Conservation (phyloP, 2,888 invertebrate genomes). For the Mayetiola destructor region DNA sequence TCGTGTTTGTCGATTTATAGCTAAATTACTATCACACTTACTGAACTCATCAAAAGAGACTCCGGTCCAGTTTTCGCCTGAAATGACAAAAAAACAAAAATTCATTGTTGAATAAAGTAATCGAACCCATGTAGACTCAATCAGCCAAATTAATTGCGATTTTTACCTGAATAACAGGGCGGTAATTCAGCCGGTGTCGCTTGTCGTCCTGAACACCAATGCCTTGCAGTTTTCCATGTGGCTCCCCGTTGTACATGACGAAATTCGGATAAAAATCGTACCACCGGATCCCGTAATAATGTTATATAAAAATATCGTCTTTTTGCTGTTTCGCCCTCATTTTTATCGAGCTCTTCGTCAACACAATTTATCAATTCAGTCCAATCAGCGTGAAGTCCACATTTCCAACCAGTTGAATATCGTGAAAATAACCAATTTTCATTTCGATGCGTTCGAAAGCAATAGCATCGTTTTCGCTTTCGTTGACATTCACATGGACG, state of each 20-base stretch:
- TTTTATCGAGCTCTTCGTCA: conserved; percentile 77
- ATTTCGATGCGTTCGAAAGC: conserved; percentile 80
- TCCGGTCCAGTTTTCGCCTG: conserved; percentile 69
- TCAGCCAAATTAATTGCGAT: not conserved
- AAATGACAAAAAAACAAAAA: not conserved
- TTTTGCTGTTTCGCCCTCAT: conserved; percentile 68
- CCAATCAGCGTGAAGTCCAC: conserved; percentile 97
- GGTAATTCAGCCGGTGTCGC: conserved; percentile 74
- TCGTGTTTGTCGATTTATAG: conserved; percentile 89
- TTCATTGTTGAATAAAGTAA: not conserved
- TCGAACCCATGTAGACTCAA: not conserved
- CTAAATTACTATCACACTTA: conserved; percentile 82
- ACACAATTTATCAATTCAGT: conserved; percentile 90
- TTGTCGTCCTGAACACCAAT: conserved; percentile 57
- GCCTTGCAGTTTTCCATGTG: conserved; percentile 79
- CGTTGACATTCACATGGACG: conserved; percentile 88
- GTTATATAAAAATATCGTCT: conserved; percentile 93
- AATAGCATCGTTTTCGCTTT: conserved; percentile 76
- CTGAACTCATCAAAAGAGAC: conserved; percentile 86
- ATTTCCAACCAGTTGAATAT: conserved; percentile 95
- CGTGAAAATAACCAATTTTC: conserved; percentile 96
- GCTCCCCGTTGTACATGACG: conserved; percentile 93
- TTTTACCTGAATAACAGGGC: conserved; percentile 47
- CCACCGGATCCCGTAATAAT: conserved; percentile 82
- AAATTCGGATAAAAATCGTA: conserved; percentile 89